Percentiles rank a stretch among this genome's conserved stretches.
These are phyloP conservation scores for Thecocarcelia acutangulata DNA, from an alignment of 2,888 invertebrate species.

Conservation along the genomic window DNA sequence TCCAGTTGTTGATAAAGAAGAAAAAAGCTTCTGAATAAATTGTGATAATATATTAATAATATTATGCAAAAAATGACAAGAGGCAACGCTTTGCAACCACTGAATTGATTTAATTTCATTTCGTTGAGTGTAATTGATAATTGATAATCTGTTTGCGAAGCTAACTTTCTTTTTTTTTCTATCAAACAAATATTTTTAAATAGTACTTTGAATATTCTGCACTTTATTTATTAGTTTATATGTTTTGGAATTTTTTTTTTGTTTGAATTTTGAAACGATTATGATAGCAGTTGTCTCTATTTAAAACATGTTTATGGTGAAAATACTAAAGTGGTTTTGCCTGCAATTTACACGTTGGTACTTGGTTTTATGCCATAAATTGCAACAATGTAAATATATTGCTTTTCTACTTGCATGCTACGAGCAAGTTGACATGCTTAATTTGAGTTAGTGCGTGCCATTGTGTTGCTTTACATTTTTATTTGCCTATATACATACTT, in stretches of 20 bases:
- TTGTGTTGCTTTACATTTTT: background rate
- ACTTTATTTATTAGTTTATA: no score
- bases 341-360: constrained; percentile 67
- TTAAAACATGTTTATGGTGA: constrained; percentile 47
- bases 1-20: background rate
- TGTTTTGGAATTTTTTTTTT: background rate
- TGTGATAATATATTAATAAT: constrained; percentile 17
- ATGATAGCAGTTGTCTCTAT: constrained; percentile 11
- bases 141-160: constrained; percentile 3
- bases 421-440: background rate
- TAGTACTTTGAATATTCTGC: background rate
- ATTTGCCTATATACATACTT: background rate
- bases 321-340: constrained; percentile 67
- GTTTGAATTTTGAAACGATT: constrained; percentile 25
- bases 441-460: background rate
- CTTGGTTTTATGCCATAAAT: constrained; percentile 64
- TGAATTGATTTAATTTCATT: constrained; percentile 43
- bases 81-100: constrained; percentile 4
- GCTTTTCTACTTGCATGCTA: background rate
- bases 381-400: constrained; percentile 50
- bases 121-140: background rate
- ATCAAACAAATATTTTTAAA: constrained; percentile 8
- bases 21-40: background rate
- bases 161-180: background rate
- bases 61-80: constrained; percentile 10